Percentiles rank a stretch among this genome's conserved stretches.
phyloP scores from a whole-genome alignment of 2,888 invertebrate species.

The Punctoribates punctum region DNA sequence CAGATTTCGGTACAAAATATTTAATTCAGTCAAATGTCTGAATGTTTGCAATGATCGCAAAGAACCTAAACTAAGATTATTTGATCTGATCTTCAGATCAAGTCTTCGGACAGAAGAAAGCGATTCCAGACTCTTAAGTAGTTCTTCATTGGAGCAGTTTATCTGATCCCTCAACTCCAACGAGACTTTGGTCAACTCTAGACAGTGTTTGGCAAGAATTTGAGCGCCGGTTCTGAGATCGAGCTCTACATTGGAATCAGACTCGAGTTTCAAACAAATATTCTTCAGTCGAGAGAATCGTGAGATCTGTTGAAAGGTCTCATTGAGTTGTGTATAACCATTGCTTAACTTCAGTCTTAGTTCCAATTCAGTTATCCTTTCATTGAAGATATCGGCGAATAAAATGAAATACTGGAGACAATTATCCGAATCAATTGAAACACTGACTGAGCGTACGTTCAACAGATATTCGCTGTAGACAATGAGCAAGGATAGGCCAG shows the following conservation, averaged over 20 bases:
- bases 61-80: neutral
- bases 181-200: neutral
- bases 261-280: neutral
- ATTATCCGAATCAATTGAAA: neutral
- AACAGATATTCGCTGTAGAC: neutral
- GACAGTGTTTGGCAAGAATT: neutral
- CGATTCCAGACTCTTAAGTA: neutral
- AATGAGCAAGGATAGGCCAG: neutral
- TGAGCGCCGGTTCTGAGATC: neutral
- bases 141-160: neutral
- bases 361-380: neutral
- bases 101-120: neutral
- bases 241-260: neutral
- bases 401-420: constrained; percentile 16
- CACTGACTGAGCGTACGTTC: neutral
- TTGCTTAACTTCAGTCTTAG: neutral
- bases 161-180: neutral
- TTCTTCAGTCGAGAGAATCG: neutral
- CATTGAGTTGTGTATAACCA: neutral
- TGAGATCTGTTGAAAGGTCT: neutral
- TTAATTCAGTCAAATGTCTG: neutral
- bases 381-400: neutral
- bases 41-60: neutral
- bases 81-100: neutral
- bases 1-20: neutral